Conservation (phyloP, 2,888 invertebrate genomes). For the Ichneumon xanthorius region DNA sequence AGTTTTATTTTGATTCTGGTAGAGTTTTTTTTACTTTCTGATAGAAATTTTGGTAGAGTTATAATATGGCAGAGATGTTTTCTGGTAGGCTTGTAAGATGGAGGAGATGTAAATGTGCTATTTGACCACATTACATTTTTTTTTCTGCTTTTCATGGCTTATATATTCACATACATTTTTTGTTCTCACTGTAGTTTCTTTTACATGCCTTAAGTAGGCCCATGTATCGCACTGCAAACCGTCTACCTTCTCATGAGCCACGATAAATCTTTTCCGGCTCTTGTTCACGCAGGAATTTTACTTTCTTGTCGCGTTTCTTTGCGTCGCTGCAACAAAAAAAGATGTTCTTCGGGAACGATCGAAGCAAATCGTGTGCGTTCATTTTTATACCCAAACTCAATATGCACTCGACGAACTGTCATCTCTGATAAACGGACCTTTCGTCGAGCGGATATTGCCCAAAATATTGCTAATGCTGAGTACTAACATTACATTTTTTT, state of each 20-base stretch:
- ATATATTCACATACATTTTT: not conserved
- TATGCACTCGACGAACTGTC: constrained; percentile 2
- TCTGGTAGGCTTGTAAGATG: too few relatives aligned
- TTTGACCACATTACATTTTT: not conserved
- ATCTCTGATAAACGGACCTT: not conserved
- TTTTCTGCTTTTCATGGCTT: not conserved
- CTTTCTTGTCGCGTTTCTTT: not conserved
- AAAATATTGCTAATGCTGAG: constrained; percentile 82
- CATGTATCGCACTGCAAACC: constrained; percentile 4
- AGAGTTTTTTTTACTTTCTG: too few relatives aligned
- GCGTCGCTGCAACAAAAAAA: not conserved
- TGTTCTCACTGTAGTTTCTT: not conserved
- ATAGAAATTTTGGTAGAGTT: too few relatives aligned
- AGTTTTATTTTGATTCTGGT: too few relatives aligned
- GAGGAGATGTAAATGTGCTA: too few relatives aligned
- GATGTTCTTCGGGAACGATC: not conserved
- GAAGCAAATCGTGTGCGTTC: constrained; percentile 11
- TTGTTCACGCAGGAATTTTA: not conserved
- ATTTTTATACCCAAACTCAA: not conserved
- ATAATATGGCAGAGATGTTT: too few relatives aligned
- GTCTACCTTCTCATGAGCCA: not conserved
- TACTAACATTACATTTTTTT: constrained; percentile 84
- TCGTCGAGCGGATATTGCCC: constrained; percentile 10
- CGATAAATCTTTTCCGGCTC: not conserved
- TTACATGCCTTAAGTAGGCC: not conserved